These are phyloP conservation scores for Sorex maritimensis DNA, from an alignment of 2,797 vertebrate genomes.

Conservation along the genomic window DNA sequence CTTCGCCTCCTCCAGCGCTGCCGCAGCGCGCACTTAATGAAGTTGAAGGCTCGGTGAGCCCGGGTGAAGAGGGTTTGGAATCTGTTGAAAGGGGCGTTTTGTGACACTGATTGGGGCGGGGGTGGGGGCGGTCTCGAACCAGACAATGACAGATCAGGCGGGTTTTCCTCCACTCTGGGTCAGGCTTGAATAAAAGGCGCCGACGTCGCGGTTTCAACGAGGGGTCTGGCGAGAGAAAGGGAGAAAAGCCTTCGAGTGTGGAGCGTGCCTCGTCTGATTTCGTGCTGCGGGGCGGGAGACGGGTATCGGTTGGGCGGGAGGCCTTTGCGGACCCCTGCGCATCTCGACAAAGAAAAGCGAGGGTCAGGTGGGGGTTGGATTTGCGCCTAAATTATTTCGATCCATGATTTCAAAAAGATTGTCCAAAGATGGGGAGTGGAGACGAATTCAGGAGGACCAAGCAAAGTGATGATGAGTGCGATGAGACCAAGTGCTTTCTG, in stretches of 20 bases:
- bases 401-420: conserved; percentile 4
- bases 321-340: conserved; percentile 41
- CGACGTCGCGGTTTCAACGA: conserved; percentile 78
- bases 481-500: not conserved
- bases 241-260: conserved; percentile 71
- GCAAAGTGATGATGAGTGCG: not conserved
- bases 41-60: conserved; percentile 86
- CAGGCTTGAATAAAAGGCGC: conserved; percentile 82
- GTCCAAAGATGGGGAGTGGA: conserved; percentile 12
- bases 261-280: conserved; percentile 77
- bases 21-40: conserved; percentile 84
- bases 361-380: not conserved
- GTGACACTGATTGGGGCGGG: conserved; percentile 86
- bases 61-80: conserved; percentile 87
- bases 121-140: conserved; percentile 71
- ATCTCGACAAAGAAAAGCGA: conserved; percentile 13
- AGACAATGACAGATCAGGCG: conserved; percentile 83
- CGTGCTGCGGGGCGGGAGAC: conserved; percentile 29
- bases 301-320: conserved; percentile 7
- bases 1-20: conserved; percentile 85
- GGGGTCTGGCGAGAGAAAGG: conserved; percentile 66
- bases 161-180: conserved; percentile 80
- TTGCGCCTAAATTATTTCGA: conserved; percentile 22
- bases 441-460: not conserved
- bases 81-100: conserved; percentile 87